Percentiles rank a stretch among this genome's conserved stretches.
Conservation (phyloP, 2,888 invertebrate genomes). For the Notodonta ziczac region DNA sequence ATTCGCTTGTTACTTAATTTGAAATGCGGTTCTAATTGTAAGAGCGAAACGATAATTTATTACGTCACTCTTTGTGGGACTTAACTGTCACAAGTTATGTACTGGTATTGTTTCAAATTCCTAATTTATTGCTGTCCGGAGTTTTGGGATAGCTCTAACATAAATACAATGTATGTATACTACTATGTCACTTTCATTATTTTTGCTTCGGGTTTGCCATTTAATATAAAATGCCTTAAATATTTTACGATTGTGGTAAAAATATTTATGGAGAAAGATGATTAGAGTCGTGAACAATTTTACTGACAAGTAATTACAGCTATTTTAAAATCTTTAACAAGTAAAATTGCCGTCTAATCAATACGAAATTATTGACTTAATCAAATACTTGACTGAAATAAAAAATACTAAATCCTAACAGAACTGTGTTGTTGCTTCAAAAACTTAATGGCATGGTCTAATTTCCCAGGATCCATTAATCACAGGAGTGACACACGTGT, state of each 20-base stretch:
- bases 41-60: background rate
- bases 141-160: background rate
- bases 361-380: no score
- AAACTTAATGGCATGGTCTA: background rate
- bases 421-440: no score
- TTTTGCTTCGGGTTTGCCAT: background rate
- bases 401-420: no score
- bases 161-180: background rate
- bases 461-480: constrained; percentile 68
- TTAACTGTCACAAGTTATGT: constrained; percentile 1
- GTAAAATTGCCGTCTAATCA: no score
- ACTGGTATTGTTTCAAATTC: background rate
- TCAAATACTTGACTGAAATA: no score
- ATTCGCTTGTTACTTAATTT: background rate
- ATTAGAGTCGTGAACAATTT: no score
- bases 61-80: background rate
- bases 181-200: background rate
- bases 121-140: background rate
- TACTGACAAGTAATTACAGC: no score
- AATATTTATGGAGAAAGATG: no score
- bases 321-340: no score
- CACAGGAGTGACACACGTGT: constrained; percentile 69
- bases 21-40: background rate
- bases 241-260: background rate
- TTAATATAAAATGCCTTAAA: background rate